A percentile compares a stretch with the other conserved stretches of the same genome.
These are phyloP conservation scores for Pseudoips prasinana DNA, from an alignment of 2,888 invertebrate genomes.

Conservation along the genomic window DNA sequence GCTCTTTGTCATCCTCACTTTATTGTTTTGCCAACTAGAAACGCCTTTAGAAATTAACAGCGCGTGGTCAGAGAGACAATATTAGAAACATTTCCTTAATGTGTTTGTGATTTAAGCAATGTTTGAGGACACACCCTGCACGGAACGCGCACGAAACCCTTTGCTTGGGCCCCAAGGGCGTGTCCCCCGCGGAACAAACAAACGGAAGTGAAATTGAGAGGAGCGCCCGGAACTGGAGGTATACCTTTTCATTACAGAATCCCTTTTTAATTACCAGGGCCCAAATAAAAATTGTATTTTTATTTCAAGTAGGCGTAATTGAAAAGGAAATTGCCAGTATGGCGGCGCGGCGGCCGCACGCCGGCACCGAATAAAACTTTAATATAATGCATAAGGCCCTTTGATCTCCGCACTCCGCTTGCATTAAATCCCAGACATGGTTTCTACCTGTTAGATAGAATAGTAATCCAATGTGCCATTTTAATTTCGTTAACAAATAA, in stretches of 20 bases:
- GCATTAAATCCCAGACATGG: conserved; percentile 68
- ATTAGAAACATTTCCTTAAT: conserved; percentile 35
- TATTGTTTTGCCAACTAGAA: conserved; percentile 24
- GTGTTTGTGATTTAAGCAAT: conserved; percentile 48
- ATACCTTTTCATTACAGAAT: conserved; percentile 81
- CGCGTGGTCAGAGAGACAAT: conserved; percentile 14
- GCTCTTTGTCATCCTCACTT: conserved; percentile 19
- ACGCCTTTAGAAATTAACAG: conserved; percentile 23
- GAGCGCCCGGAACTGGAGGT: conserved; percentile 76
- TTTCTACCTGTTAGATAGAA: conserved; percentile 46
- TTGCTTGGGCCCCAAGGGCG: conserved; percentile 67
- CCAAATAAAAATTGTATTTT: conserved; percentile 80
- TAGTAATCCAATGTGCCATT: conserved; percentile 30
- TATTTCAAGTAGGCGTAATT: conserved; percentile 81
- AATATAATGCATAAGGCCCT: conserved; percentile 79
- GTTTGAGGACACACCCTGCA: conserved; percentile 55
- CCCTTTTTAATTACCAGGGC: conserved; percentile 81
- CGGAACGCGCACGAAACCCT: conserved; percentile 63
- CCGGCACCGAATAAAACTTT: conserved; percentile 76
- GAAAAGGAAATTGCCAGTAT: conserved; percentile 78
- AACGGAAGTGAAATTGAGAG: conserved; percentile 80
- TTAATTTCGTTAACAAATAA: conserved; percentile 23
- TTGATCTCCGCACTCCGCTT: conserved; percentile 75
- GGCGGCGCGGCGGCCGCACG: conserved; percentile 60
- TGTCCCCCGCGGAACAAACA: conserved; percentile 71